Base-by-base conservation (phyloP, 2,113 vertebrate species). In the Lepidothrix coronata region DNA sequence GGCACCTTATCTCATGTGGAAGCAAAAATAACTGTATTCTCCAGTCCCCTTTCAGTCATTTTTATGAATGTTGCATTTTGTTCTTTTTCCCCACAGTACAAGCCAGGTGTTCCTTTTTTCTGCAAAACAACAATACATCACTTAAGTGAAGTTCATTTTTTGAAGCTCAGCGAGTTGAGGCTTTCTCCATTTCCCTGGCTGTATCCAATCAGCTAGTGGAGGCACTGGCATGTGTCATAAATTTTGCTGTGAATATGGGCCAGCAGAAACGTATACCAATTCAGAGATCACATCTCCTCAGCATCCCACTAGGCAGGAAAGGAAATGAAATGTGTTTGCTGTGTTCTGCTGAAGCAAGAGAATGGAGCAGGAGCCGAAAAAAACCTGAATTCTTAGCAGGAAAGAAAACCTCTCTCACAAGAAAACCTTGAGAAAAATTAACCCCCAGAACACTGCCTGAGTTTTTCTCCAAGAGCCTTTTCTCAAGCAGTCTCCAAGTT, bases 101-200 rank as follows among this genome's bases (percentile, higher is more conserved):
- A 85, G 39, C 76, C 90, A 97, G 41, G 81, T 95, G 85, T 93
- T 96, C 66, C 70, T 92, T 92, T 95, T 71, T 85, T 44, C 90
- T 93, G 48, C 86, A 91, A 93, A 97, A 89, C 72, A 97, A 79
- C 75, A 94, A 95, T 95, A 83, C 85, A 93, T 92, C 89, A 97
- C 78, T 94, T 92, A 76, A 80, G 70, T 54, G 43, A 91, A 73
- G 95, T 97, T 92, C 54, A 95, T 90, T 94, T 93, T 73, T 71
- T 95, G 91, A 95, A 94, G 51, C 85, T 95, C 71, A 58, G 67
- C 2, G 54, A 93, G 71, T 88, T 92, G 58, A 89, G 43, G 82
- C 72, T 91, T 94, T 93, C 91, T 89, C 77, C 31, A 84, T 78
- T 96, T 95, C 51, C 73, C 90, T 90, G 65, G 63, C 78, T 5